These are phyloP conservation scores for Tribolium castaneum DNA, from an alignment of 1,140 invertebrate genomes.

Conservation along the genomic window DNA sequence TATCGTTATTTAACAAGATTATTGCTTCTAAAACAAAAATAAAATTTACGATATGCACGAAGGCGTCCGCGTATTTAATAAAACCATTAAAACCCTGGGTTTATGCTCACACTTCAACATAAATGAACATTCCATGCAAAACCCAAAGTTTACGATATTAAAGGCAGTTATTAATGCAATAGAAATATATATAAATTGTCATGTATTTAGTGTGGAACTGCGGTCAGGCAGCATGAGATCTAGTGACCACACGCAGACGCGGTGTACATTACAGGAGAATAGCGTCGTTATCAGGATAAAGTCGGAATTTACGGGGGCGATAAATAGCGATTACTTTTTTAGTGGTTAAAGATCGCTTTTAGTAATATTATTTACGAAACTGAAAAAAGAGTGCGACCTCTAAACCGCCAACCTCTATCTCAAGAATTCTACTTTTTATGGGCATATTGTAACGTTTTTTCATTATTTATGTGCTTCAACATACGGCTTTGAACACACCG, in stretches of 20 bases:
- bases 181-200: slow-evolving; percentile 54
- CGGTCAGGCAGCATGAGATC: slow-evolving; percentile 46
- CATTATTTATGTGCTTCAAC: too few relatives aligned
- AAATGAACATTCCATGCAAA: slow-evolving; percentile 52
- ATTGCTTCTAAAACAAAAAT: slow-evolving; percentile 20
- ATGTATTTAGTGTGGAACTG: slow-evolving; percentile 50
- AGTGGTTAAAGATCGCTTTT: background rate
- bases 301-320: slow-evolving; percentile 48
- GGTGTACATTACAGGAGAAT: slow-evolving; percentile 42
- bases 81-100: slow-evolving; percentile 54
- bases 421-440: background rate
- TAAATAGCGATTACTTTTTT: slow-evolving; percentile 49
- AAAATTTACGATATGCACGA: slow-evolving; percentile 48
- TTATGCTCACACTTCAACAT: slow-evolving; percentile 54
- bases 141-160: slow-evolving; percentile 50
- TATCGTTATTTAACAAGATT: slow-evolving; percentile 22
- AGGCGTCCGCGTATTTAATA: slow-evolving; percentile 54
- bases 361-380: slow-evolving; percentile 4
- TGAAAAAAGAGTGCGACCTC: background rate
- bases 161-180: slow-evolving; percentile 53
- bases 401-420: background rate
- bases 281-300: slow-evolving; percentile 46
- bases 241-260: slow-evolving; percentile 41
- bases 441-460: too few relatives aligned
- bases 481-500: too few relatives aligned